These are phyloP conservation scores for Sandelia bainsii DNA, from an alignment of 2,797 vertebrate genomes.

Conservation along the genomic window DNA sequence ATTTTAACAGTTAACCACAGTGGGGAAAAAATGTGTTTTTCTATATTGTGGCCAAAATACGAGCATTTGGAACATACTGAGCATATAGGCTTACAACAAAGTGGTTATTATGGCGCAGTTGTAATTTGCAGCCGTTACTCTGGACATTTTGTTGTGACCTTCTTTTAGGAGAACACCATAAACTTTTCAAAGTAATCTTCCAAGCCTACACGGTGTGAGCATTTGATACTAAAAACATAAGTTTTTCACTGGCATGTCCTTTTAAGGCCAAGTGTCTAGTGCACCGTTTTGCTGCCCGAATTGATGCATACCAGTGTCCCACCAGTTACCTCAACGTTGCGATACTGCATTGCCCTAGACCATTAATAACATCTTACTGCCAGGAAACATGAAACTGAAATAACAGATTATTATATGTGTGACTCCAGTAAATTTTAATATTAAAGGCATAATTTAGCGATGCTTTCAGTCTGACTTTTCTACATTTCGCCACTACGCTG, in stretches of 20 bases:
- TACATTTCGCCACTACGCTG: not conserved
- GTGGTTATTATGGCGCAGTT: not conserved
- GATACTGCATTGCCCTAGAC: not conserved
- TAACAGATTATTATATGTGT: slow-evolving; percentile 12
- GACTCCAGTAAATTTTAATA: slow-evolving; percentile 7
- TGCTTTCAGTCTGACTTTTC: not conserved
- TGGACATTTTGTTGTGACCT: not conserved
- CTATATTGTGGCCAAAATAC: slow-evolving; percentile 4
- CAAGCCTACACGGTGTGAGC: not conserved
- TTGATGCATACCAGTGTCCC: slow-evolving; percentile 21
- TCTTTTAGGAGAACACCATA: not conserved
- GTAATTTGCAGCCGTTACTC: not conserved
- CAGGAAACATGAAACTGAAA: slow-evolving; percentile 35
- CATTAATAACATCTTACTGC: not conserved
- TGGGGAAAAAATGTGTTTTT: not conserved
- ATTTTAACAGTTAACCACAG: not conserved
- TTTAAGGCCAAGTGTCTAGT: not conserved
- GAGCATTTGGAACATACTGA: not conserved
- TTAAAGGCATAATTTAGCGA: not conserved
- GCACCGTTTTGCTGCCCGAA: not conserved
- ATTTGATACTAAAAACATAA: not conserved
- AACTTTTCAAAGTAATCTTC: not conserved
- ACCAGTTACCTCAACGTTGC: slow-evolving; percentile 27
- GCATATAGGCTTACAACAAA: not conserved
- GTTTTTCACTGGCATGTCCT: not conserved